Conservation (phyloP, 2,797 vertebrate species). For the Choloepus didactylus region DNA sequence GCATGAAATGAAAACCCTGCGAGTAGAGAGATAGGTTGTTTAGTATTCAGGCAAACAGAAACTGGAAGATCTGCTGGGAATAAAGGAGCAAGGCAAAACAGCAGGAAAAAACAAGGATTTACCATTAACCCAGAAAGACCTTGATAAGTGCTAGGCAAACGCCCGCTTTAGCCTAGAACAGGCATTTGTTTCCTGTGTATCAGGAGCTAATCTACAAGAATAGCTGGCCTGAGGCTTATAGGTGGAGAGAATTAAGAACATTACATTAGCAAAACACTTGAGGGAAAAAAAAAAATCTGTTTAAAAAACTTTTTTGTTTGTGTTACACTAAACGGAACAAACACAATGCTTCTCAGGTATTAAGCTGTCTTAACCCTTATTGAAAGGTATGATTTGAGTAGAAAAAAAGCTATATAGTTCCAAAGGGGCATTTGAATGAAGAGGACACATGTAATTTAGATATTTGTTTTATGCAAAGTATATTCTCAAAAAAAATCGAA, state of each 20-base stretch:
- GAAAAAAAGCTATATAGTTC: neutral
- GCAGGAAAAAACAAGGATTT: neutral
- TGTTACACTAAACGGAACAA: neutral
- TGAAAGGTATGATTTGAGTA: neutral
- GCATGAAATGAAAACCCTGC: neutral
- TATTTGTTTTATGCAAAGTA: neutral
- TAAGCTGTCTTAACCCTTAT: neutral
- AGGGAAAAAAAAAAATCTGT: neutral
- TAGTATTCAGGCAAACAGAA: constrained; percentile 1
- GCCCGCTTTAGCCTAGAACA: neutral
- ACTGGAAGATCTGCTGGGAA: neutral
- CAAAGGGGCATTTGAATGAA: neutral
- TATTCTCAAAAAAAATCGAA: neutral
- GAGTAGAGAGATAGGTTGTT: neutral
- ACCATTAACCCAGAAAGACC: constrained; percentile 5
- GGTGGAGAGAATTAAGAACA: constrained; percentile 30
- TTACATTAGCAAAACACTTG: constrained; percentile 35
- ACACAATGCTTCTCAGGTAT: neutral
- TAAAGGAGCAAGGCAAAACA: neutral
- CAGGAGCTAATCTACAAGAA: constrained; percentile 39
- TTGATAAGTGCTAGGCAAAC: neutral
- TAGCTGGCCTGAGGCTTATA: constrained; percentile 23
- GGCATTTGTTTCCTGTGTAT: constrained; percentile 41
- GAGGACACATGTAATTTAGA: neutral
- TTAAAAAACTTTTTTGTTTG: neutral